Percentiles rank a stretch among this genome's conserved stretches.
phyloP scores from a whole-genome alignment of 2,113 vertebrate species.

The Ictidomys tridecemlineatus region DNA sequence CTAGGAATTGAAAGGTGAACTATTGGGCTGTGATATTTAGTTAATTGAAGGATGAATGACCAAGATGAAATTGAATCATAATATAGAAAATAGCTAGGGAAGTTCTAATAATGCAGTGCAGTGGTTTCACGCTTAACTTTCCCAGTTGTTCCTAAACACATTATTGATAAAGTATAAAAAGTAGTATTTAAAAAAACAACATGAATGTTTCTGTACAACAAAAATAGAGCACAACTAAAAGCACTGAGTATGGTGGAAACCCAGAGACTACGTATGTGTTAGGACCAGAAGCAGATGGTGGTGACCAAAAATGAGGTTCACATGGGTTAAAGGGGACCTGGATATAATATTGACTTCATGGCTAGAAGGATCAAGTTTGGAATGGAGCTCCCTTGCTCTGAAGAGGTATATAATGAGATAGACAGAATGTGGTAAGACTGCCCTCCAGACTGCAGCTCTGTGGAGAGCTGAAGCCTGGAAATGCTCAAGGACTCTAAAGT shows the following conservation, averaged over 20 bases:
- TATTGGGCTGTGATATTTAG: background rate
- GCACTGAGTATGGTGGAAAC: background rate
- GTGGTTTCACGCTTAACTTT: background rate
- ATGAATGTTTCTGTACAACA: background rate
- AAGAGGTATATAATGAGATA: background rate
- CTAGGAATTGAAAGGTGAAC: background rate
- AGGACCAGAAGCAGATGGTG: background rate
- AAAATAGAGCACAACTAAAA: slow-evolving; percentile 1
- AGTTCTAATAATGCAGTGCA: background rate
- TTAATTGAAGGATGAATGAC: background rate
- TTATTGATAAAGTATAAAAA: background rate
- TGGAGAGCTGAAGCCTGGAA: background rate
- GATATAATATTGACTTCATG: background rate
- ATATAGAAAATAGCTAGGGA: background rate
- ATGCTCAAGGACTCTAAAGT: background rate
- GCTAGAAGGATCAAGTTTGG: background rate
- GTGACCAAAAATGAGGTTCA: background rate
- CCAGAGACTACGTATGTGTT: background rate
- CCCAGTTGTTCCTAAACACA: background rate
- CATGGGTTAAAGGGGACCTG: background rate
- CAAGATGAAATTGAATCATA: background rate
- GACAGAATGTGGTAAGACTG: background rate
- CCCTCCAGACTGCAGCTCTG: background rate
- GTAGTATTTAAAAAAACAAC: background rate
- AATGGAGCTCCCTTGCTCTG: background rate